Base-by-base conservation (phyloP, 2,113 vertebrate species). In the Sapayoa aenigma region DNA sequence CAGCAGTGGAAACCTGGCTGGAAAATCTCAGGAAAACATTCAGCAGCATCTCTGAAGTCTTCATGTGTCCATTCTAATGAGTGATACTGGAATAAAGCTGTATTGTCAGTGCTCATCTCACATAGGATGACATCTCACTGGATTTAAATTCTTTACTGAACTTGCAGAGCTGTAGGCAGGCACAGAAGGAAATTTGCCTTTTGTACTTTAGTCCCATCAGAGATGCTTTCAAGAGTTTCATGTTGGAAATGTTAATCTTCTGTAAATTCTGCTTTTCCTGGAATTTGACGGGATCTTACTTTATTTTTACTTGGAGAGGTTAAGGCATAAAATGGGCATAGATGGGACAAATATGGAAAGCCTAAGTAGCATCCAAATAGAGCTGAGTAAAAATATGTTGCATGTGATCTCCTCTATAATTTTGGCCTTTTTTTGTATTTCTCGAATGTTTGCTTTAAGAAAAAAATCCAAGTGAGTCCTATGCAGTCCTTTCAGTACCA, bases 51-150 rank as follows among this genome's bases (percentile, higher is more conserved):
- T 87, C 80, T 25, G 9, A 5, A 55, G 16, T 24, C 69, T 52
- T 35, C 7, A 0, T 21, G 20, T 31, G 14, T 33, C 0, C 2
- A 0, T 76, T 79, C n/a, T 58, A 0, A 35, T 25, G 71, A 50
- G 8, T 7, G 18, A 9, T 69, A 3, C 3, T 41, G 82, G 21
- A 47, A 9, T 37, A 8, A 12, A 75, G 24, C 30, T 82, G 30
- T 35, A 0, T 37, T 86, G 65, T 21, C 47, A 56, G 83, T 6
- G 42, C 66, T 92, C 14, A 0, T 79, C 41, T 88, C 50, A 8
- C 17, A 8, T 11, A 24, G 37, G 37, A 14, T 81, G 46, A 23
- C 5, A 2, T 11, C 35, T 56, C 33, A 1, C 9, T 21, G 33
- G 15, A 9, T 68, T 82, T 84, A 23, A 65, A 19, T 53, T 31